Base-by-base conservation (phyloP, 2,888 invertebrate genomes). In the Nipponacmea schrenckii region DNA sequence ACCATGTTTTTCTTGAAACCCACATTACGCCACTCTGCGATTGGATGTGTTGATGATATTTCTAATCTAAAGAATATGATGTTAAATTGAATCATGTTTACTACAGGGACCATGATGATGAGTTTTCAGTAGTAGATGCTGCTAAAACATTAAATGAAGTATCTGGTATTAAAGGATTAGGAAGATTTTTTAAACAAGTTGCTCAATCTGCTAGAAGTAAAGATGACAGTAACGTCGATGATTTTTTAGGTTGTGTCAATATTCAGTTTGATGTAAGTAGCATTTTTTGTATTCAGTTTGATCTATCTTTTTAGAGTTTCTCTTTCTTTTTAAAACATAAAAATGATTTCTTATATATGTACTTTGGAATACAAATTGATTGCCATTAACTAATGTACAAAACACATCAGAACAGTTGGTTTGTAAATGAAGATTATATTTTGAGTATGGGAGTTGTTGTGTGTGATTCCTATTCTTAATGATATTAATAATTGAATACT, bases 91-190 rank as follows among this genome's bases (percentile, higher is more conserved):
- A 39, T 39, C 39, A 31, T 17, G 39, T 39, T 31, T 50, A 31
- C n/a, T 44, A 5, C 86, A 93, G 93, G 93, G 98, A 98, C 91
- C 97, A 98, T 88, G 98, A 98, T 87, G 97, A 98, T 87, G 97
- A 98, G 90, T 95, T 95, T 83, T 96, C 96, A 44, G 97, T 98
- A 62, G 91, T 97, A 85, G 98, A 98, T 87, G 97, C 97, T 0
- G 97, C 97, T 64, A 96, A 96, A 79, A 94, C 95, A 80, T 91
- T 98, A 77, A 98, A 98, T 89, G 96, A 98, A 89, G 96, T 98
- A 63, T 83, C 95, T 64, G 96, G 97, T 0, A 94, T 97, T 2
- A 94, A 96, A 77, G 97, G 97, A 0, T 91, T 98, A 64, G 96
- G 97, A 0, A 92, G 89, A 5, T 98, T 96, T 91, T 98, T 98